A percentile compares a stretch with the other conserved stretches of the same genome.
Conservation (phyloP, 2,888 invertebrate genomes). For the Odontocolon sp. region DNA sequence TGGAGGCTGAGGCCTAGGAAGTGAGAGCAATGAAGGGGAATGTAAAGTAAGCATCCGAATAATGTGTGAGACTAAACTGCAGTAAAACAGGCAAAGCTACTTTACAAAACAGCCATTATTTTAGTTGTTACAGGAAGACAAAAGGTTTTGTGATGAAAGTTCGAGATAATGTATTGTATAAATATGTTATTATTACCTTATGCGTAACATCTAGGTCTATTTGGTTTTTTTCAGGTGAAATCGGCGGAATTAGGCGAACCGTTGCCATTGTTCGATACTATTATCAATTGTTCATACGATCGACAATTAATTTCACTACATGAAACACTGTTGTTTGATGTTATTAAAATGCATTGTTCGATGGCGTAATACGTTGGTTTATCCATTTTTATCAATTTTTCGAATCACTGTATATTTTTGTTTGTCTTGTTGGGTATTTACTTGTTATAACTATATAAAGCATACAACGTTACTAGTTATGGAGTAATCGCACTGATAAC, state of each 20-base stretch:
- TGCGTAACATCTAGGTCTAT: conserved; percentile 62
- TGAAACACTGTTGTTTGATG: conserved; percentile 47
- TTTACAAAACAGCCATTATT: conserved; percentile 40
- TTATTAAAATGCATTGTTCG: conserved; percentile 44
- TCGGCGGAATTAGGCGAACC: conserved; percentile 64
- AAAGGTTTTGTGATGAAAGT: too few relatives aligned
- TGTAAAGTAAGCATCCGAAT: conserved; percentile 44
- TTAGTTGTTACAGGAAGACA: conserved; percentile 23
- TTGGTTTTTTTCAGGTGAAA: conserved; percentile 62
- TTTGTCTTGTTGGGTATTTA: conserved; percentile 24
- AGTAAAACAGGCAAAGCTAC: conserved; percentile 42
- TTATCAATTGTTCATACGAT: conserved; percentile 61
- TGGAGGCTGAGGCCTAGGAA: neutral
- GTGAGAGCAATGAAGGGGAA: conserved; percentile 11
- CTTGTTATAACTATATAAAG: neutral
- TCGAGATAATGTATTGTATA: too few relatives aligned
- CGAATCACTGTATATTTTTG: conserved; percentile 31
- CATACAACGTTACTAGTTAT: conserved; percentile 11
- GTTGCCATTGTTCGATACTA: conserved; percentile 60
- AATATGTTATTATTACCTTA: conserved; percentile 57
- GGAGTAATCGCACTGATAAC: conserved; percentile 12
- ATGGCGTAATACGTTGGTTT: conserved; percentile 51
- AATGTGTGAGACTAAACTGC: conserved; percentile 26
- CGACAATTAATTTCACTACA: conserved; percentile 52
- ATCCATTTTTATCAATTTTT: conserved; percentile 58